Evolutionary conservation across 2,113 vertebrate genomes (phyloP), one percentile per base, ranked within the genome.

Genomic region (Actenoides lindsayi): DNA sequence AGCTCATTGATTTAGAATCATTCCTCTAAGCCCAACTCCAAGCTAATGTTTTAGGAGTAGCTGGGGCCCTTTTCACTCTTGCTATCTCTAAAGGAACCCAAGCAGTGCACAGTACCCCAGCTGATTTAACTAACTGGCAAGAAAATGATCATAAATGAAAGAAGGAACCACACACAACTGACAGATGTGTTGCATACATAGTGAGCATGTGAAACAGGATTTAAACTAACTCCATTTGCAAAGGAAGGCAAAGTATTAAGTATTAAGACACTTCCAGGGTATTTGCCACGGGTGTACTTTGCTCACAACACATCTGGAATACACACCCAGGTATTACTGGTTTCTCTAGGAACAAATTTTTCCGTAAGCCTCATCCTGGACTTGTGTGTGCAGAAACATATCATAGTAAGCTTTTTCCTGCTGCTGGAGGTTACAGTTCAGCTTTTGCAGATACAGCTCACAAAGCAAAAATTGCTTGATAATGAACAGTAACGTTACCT

Each of bases 401-500:
- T 41, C 41, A 41, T 13, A 67, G 24, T 16, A 73, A 76, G 25
- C 14, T 86, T 65, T 71, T 27, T 3, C 44, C 4, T 63, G 54
- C 27, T 86, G 31, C 42, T 9, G 20, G 4, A 77, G 77, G 8
- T 31, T 54, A 87, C 17, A 73, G 12, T 7, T 81, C 23, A 68
- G 30, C 39, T 86, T 83, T 68, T 31, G 44, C 50, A 89, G 56
- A 33, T 0, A 51, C 3, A 87, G 82, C 68, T 18, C 57, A 82
- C 78, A 74, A 59, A 65, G 30, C 16, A 93, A 56, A 70, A 85
- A 2, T 1, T 35, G 16, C 78, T 50, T 39, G 35, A 19, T n/a
- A 60, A 65, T 19, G 23, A 81, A 56, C 13, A 13, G 5, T 41
- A 13, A 21, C 30, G 93, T 98, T 97, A 99, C 99, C 99, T 98